Evolutionary conservation across 2,888 invertebrate genomes (phyloP).

Genomic region (Branchellion lobata): DNA sequence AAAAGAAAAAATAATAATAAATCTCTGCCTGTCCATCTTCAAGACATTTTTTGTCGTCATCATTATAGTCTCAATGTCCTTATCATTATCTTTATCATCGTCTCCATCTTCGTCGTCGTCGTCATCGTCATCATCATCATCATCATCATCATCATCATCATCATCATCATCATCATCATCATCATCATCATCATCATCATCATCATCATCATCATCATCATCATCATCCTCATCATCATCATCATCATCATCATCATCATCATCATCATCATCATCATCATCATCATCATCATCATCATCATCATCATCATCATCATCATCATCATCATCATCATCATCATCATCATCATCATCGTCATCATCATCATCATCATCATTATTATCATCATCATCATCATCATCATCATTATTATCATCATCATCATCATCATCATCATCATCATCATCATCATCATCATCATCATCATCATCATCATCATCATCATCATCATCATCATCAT

Average conservation of each 20-base stretch:
- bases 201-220: conserved; percentile 49
- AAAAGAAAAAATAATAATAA: no score
- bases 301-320: neutral
- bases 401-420: conserved; percentile 48
- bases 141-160: conserved; percentile 44
- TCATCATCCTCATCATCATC: conserved; percentile 35
- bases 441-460: conserved; percentile 45
- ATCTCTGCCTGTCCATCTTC: no score
- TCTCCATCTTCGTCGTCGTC: conserved; percentile 45
- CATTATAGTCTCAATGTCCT: neutral
- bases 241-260: conserved; percentile 13
- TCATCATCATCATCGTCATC: neutral
- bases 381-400: conserved; percentile 28
- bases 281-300: conserved; percentile 36
- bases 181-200: conserved; percentile 46
- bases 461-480: conserved; percentile 48
- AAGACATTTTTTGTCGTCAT: no score
- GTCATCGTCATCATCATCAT: conserved; percentile 50
- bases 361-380: no score
- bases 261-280: conserved; percentile 48
- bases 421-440: conserved; percentile 49
- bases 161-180: conserved; percentile 48
- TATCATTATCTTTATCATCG: conserved; percentile 43
- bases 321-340: conserved; percentile 4
- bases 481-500: conserved; percentile 49